These are phyloP conservation scores for Mythimna pallens DNA, from an alignment of 2,888 invertebrate species.

Conservation along the genomic window DNA sequence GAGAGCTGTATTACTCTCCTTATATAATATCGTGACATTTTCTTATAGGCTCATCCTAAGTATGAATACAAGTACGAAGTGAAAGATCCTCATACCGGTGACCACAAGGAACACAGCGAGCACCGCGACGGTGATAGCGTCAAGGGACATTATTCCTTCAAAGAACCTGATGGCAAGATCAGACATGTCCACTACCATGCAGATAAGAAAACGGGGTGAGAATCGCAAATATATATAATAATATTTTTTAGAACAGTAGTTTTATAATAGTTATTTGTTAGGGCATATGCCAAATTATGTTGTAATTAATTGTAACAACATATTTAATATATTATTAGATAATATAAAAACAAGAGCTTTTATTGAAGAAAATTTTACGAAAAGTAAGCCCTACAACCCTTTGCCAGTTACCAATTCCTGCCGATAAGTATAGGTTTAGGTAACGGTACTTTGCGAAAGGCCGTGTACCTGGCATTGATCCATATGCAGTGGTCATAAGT, in stretches of 20 bases:
- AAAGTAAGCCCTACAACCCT: too few relatives aligned
- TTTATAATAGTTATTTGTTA: background rate
- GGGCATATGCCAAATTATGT: too few relatives aligned
- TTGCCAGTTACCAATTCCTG: background rate
- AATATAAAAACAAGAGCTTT: too few relatives aligned
- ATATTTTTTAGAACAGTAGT: background rate
- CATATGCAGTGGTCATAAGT: too few relatives aligned
- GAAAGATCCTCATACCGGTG: conserved; percentile 85
- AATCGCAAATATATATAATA: background rate
- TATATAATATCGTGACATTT: background rate
- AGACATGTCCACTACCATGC: conserved; percentile 66
- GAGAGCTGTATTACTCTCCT: background rate
- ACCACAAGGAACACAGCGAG: conserved; percentile 85
- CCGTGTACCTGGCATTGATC: too few relatives aligned
- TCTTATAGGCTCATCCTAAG: conserved; percentile 70
- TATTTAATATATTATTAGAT: too few relatives aligned
- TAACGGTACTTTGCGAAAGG: too few relatives aligned
- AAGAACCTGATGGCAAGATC: conserved; percentile 64
- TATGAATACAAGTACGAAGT: conserved; percentile 85
- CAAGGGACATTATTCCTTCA: conserved; percentile 59
- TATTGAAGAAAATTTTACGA: too few relatives aligned
- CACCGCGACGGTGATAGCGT: conserved; percentile 68
- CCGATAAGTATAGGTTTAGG: too few relatives aligned
- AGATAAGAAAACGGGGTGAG: conserved; percentile 63
- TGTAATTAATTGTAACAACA: too few relatives aligned